Evolutionary conservation across 1,140 invertebrate species (phyloP).

Genomic region (Ostrea denselamellosa): DNA sequence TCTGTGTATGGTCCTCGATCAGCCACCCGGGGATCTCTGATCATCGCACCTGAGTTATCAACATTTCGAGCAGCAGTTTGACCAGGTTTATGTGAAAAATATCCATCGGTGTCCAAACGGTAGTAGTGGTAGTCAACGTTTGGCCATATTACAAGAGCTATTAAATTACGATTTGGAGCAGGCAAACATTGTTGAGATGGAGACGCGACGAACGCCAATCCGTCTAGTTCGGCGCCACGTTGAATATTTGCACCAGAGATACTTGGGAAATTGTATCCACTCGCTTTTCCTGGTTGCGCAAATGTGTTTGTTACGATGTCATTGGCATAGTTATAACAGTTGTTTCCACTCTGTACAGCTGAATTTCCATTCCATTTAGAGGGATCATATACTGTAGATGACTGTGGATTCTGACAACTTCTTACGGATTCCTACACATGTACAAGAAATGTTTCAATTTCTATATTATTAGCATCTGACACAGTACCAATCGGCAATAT

Average conservation of each 20-base stretch:
- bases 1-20: not conserved
- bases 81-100: slow-evolving; percentile 10
- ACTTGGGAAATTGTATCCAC: not conserved
- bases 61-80: not conserved
- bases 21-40: not conserved
- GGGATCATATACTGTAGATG: not conserved
- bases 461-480: not conserved
- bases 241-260: not conserved
- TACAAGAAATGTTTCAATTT: not conserved
- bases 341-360: not conserved
- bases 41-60: not conserved
- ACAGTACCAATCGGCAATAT: not conserved
- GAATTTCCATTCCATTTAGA: not conserved
- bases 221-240: not conserved
- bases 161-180: not conserved
- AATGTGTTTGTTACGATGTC: slow-evolving; percentile 24
- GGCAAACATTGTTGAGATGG: not conserved
- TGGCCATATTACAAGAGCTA: slow-evolving; percentile 12
- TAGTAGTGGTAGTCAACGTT: not conserved
- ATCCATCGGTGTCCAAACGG: slow-evolving; percentile 16
- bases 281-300: slow-evolving; percentile 6
- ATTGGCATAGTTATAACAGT: slow-evolving; percentile 21
- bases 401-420: not conserved
- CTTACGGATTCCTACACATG: not conserved
- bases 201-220: not conserved